These are phyloP conservation scores for Sogatella furcifera DNA, from an alignment of 1,140 invertebrate genomes.

Conservation along the genomic window DNA sequence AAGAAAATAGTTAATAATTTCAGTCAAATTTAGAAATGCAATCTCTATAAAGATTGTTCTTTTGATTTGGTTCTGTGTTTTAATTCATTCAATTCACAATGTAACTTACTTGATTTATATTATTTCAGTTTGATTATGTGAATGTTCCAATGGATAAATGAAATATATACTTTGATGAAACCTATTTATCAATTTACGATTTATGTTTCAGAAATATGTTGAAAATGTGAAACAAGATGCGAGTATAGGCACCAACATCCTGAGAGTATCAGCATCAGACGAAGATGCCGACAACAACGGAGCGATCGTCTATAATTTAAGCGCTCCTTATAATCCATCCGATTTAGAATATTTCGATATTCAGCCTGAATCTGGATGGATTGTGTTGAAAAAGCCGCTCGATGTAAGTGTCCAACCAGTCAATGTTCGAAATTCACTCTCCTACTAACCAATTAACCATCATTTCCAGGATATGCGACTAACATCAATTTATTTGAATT, in stretches of 20 bases:
- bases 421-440: background rate
- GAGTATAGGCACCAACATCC: constrained; percentile 86
- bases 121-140: too few relatives aligned
- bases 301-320: constrained; percentile 83
- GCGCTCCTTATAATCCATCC: constrained; percentile 68
- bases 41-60: too few relatives aligned
- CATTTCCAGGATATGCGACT: background rate
- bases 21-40: too few relatives aligned
- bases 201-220: constrained; percentile 72
- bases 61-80: background rate
- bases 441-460: background rate
- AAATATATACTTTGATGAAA: too few relatives aligned
- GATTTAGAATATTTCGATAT: constrained; percentile 92
- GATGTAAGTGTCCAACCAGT: constrained; percentile 68
- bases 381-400: constrained; percentile 82
- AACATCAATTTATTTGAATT: too few relatives aligned
- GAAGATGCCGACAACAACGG: constrained; percentile 94
- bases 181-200: too few relatives aligned
- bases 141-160: too few relatives aligned
- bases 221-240: constrained; percentile 96
- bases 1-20: background rate
- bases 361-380: constrained; percentile 92
- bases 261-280: constrained; percentile 86
- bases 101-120: too few relatives aligned
- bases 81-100: too few relatives aligned